Evolutionary conservation across 2,113 vertebrate species (phyloP).

Genomic region (Mirza zaza): DNA sequence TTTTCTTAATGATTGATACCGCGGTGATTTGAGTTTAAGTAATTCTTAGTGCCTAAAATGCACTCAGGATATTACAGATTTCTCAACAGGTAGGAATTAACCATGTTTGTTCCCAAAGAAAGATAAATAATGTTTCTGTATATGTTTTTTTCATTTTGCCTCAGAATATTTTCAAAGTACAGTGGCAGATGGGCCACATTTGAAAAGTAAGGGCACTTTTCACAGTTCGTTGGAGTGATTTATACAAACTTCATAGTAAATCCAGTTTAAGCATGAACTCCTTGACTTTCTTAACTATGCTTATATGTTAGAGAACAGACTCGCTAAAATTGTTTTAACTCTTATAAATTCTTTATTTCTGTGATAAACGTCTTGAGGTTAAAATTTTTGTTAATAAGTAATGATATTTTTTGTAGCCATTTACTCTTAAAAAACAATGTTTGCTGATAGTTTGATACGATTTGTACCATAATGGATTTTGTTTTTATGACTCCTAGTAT

Average conservation of each 20-base stretch:
- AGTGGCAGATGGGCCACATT: neutral
- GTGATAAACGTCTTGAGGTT: neutral
- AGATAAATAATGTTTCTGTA: neutral
- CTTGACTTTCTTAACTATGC: neutral
- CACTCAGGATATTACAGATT: neutral
- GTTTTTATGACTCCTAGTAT: neutral
- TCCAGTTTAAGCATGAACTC: neutral
- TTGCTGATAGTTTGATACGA: neutral
- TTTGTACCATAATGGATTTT: neutral
- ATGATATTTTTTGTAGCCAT: constrained; percentile 18
- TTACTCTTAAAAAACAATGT: neutral
- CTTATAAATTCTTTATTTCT: neutral
- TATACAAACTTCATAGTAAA: neutral
- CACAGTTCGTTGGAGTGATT: neutral
- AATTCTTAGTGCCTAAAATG: no score
- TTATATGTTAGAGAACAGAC: neutral
- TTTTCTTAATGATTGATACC: no score
- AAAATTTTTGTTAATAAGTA: neutral
- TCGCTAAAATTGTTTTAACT: neutral
- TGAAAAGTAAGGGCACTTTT: constrained; percentile 35
- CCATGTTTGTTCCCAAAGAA: neutral
- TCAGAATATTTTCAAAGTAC: neutral
- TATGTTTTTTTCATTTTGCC: neutral
- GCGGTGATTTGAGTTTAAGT: no score
- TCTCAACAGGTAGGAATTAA: neutral